Base-by-base conservation (phyloP, 2,888 invertebrate species). In the Drosophila neotestacea region DNA sequence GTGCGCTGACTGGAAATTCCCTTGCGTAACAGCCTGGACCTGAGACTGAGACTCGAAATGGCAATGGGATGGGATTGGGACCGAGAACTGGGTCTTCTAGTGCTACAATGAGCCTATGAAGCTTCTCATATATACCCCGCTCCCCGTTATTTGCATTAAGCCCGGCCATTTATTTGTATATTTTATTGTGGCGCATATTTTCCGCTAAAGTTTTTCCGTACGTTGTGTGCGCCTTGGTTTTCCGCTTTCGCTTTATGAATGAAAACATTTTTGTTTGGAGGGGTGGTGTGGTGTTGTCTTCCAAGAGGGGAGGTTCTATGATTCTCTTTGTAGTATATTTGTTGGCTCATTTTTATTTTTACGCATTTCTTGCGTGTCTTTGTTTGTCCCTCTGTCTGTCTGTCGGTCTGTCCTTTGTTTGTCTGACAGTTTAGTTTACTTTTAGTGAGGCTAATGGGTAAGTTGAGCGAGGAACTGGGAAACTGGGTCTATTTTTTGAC, bases 131-230 rank as follows among this genome's bases (percentile, higher is more conserved):
- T 48, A 6, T 48, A 27, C 46, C 22, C 48, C 59, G 6, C 38
- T 46, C 28, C 32, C 58, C 47, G 71, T 79, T 79, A 81, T 84
- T 84, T 86, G 86, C 83, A 84, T 86, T 86, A 84, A 84, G 83
- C 83, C 79, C 44, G 52, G 62, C 77, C 86, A 84, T 84, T 86
- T 84, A 84, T 84, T 84, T 86, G 83, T 84, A 84, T 84, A 84
- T 84, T 84, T 86, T 84, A 84, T 84, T 84, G 83, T 79, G 70
- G 74, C 84, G 86, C 83, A 84, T 86, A 84, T 84, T 84, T 86
- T 81, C 70, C 83, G 83, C 83, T 77, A 79, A 86, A 84, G 84
- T 84, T 86, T 85, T 83, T 70, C 76, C 56, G 55, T 71, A 38
- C 61, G 22, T 28, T 67, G 54, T 56, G 38, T 56, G 52, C 60